Evolutionary conservation across 1,140 invertebrate species (phyloP).

Genomic region (Saccostrea echinata): DNA sequence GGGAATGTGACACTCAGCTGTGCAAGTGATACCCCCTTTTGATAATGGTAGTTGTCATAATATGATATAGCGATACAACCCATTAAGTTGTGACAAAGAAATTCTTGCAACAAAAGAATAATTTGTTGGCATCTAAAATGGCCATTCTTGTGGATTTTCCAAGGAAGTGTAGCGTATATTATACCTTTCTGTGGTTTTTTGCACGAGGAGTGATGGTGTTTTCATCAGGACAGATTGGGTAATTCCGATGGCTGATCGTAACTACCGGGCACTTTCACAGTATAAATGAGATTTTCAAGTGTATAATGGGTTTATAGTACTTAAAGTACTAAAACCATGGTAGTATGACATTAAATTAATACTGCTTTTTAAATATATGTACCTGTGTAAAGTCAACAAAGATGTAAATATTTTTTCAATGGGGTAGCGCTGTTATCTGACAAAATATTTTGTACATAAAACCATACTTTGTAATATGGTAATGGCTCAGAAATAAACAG

Average conservation of each 20-base stretch:
- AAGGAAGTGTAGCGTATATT: conserved; percentile 2
- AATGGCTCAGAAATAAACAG: conserved; percentile 20
- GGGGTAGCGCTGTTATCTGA: neutral
- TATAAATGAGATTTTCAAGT: neutral
- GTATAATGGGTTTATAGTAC: neutral
- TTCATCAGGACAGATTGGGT: neutral
- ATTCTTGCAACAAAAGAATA: neutral
- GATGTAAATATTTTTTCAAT: neutral
- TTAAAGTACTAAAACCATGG: neutral
- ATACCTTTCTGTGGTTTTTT: neutral
- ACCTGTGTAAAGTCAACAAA: conserved; percentile 16
- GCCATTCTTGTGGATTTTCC: neutral
- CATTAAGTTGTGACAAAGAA: neutral
- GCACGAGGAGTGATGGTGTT: neutral
- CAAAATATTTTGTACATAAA: conserved; percentile 7
- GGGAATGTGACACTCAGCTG: neutral
- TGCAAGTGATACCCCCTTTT: neutral
- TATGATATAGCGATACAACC: neutral
- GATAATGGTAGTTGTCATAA: conserved; percentile 8
- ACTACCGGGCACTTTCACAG: neutral
- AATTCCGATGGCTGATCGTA: neutral
- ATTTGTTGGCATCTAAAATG: neutral
- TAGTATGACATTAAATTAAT: neutral
- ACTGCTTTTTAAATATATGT: conserved; percentile 21
- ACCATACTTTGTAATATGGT: conserved; percentile 9